Evolutionary conservation across 1,140 invertebrate genomes (phyloP), one percentile per base, ranked within the genome.

Genomic region (Drosophila nikananu): DNA sequence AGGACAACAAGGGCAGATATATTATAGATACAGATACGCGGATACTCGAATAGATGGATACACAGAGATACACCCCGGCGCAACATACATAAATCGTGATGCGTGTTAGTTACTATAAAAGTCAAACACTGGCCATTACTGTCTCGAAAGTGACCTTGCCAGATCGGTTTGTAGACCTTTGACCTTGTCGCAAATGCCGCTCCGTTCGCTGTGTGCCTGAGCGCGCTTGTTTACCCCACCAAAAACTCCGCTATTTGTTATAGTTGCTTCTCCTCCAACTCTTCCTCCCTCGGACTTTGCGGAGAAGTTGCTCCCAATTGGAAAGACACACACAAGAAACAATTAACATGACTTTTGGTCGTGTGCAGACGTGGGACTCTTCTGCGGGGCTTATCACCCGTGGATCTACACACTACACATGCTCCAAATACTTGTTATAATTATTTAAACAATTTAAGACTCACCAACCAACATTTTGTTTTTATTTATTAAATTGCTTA

Each of bases 301-400:
- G 63, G 54, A 83, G 83, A 83, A 89, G 83, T 78, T 87, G 84
- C 84, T 87, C 84, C 70, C 84, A 90, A 89, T 89, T 90, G 84
- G 65, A 84, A 89, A 84, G 84, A 89, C 65, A 90, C 81, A 89
- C 81, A 87, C 66, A 87, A 63, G 30, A 42, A 51, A 32, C 44
- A 72, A 73, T 61, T 73, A 55, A 70, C 74, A 78, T 77, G 57
- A 78, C 64, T 77, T 62, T 77, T 49, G 35, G 64, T 77, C 64
- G 75, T 78, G 75, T 77, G 75, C 57, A 78, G 64, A 78, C 80
- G 77, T 78, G 76, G 65, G 75, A 71, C 71, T 74, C 68, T 37
- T 61, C 23, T 35, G 21, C 17, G 54, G 54, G 15, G 54, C 74
- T 77, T 77, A 77, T 77, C 74, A 73, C 12, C 48, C 8, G 4